Base-by-base conservation (phyloP, 2,888 invertebrate species). In the Calameuta idolon region DNA sequence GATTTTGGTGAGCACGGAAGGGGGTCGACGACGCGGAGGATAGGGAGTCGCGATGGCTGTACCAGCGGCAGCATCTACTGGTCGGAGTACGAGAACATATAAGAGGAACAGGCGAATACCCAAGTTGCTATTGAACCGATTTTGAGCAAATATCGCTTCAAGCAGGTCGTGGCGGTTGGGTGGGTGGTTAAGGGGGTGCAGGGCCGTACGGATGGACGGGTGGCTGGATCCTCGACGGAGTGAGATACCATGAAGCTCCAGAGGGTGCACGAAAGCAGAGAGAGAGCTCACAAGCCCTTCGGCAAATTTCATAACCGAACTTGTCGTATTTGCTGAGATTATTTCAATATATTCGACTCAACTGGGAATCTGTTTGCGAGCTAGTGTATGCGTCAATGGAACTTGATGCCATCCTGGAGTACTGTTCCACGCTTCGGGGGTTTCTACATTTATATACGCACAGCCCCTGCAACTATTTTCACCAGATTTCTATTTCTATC, bases 271-370 rank as follows among this genome's bases (percentile, higher is more conserved):
- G 84, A 81, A 83, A 86, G 85, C 81, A 85, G 85, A 87, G 82
- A 82, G 88, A 87, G 87, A 88, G 81, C 83, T 83, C 90, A 87
- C 91, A 91, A 91, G 91, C 91, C 91, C 91, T 91, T 91, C 89
- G 91, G 91, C 91, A 91, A 91, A 91, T 91, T 91, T 91, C 91
- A 91, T 91, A 91, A 91, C 91, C 91, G 91, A 91, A 91, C 91
- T 91, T 91, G 91, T 91, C 91, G 91, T 91, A 91, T 91, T 91
- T 91, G 90, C 91, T 87, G 91, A 91, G 91, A 91, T 91, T 91
- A 91, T 91, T 91, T 91, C 91, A 91, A 91, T 91, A 91, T 91
- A 91, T 91, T 91, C 91, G 91, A 91, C 91, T 91, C 88, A 75
- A 79, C 80, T 76, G 82, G 73, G 85, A 90, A 91, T 91, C 90